Evolutionary conservation across 2,888 invertebrate species (phyloP), one percentile per base, ranked within the genome.

Genomic region (Mimumesa dahlbomi): DNA sequence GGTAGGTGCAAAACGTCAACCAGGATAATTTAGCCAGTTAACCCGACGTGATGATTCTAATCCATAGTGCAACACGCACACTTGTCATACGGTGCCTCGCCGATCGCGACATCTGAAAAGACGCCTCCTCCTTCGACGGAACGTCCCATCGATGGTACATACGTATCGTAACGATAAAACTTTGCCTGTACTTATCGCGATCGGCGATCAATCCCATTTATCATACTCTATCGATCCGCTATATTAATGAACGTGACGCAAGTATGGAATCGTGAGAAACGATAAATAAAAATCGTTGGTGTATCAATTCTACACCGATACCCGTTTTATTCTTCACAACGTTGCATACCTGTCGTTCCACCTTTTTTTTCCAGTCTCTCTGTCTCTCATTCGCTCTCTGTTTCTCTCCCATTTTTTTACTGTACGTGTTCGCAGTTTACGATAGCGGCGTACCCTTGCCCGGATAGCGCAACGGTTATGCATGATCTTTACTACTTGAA

Each of bases 1-100:
- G 87, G 74, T 84, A 87, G 85, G 87, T 87, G 87, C 85, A 85
- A 84, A 88, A 82, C 86, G 84, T 87, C 84, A 88, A 84, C 81
- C 81, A 77, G 70, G 82, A 86, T 85, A 82, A 86, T 85, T 87
- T 65, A 85, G 77, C 83, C 76, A 87, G 82, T 85, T 87, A 84
- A 87, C 83, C 83, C 68, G 71, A 58, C 68, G 77, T 70, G 72
- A 79, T 79, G 73, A 82, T 78, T 79, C 67, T 84, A 82, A 82
- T 84, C 81, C 66, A 62, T 54, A 75, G 64, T 67, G 65, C 72
- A 75, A 73, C 63, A 79, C 68, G 72, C 79, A 73, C 61, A 82
- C 63, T 75, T 25, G 73, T 84, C 61, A 69, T 46, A 62, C 46
- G 19, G 31, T n/a, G 40, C 11, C 31, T 36, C 45, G 18, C 31